These are phyloP conservation scores for Synanthedon tipuliformis DNA, from an alignment of 2,888 invertebrate genomes.

Conservation along the genomic window DNA sequence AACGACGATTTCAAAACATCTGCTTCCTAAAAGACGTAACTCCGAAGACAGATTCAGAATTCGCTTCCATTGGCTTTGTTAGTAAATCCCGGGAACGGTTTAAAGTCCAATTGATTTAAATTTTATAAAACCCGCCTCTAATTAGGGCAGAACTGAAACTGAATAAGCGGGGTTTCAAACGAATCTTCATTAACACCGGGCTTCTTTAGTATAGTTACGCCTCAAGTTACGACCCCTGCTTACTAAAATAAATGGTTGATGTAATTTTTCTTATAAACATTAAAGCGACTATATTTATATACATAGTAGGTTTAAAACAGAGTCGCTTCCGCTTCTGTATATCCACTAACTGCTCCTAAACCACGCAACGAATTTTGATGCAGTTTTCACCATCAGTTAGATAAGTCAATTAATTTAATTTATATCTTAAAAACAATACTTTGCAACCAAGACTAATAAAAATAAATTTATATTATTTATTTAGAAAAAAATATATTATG, in stretches of 20 bases:
- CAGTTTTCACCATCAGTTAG: too few relatives aligned
- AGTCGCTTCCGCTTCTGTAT: too few relatives aligned
- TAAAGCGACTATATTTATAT: too few relatives aligned
- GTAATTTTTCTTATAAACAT: too few relatives aligned
- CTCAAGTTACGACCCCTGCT: neutral
- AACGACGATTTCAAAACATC: constrained; percentile 44
- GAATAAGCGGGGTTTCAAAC: neutral
- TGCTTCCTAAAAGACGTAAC: constrained; percentile 17
- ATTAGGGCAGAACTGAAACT: neutral
- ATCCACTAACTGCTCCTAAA: too few relatives aligned
- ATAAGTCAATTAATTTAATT: too few relatives aligned
- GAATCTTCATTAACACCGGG: neutral
- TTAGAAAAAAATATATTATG: too few relatives aligned
- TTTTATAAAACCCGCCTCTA: neutral
- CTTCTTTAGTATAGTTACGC: neutral
- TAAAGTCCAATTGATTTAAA: neutral
- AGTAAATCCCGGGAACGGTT: neutral
- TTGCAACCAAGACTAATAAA: too few relatives aligned
- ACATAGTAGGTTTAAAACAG: too few relatives aligned
- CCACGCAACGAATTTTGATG: too few relatives aligned
- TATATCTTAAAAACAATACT: too few relatives aligned
- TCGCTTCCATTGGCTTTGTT: constrained; percentile 23
- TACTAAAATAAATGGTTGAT: neutral
- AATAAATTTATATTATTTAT: too few relatives aligned
- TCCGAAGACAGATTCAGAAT: constrained; percentile 14